Base-by-base conservation (phyloP, 2,888 invertebrate species). In the Unio pictorum region DNA sequence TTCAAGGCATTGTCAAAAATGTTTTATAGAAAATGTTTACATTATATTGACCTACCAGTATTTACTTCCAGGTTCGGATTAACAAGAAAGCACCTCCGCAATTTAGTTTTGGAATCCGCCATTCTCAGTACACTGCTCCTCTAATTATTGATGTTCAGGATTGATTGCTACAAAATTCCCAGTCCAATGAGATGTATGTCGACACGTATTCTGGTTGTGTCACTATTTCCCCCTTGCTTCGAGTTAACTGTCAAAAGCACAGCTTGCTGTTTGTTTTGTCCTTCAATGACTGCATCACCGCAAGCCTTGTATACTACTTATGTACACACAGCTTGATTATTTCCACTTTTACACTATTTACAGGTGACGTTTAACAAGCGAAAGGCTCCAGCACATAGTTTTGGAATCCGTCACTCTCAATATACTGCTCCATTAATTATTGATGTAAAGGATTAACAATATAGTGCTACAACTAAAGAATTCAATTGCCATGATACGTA, bases 61-160 rank as follows among this genome's bases (percentile, higher is more conserved):
- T 17, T 64, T 45, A 1, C 66, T 76, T 73, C 64, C 73, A 77
- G 87, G 85, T 86, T 15, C 76, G 69, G 66, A 68, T 83, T 23
- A 74, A 82, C 79, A 87, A 83, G 71, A 72, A 65, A 23, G 71
- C 74, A 30, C 80, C 86, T 18, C 91, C 91, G 6, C 79, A 78
- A 57, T 90, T 86, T 81, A 86, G 87, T 69, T 90, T 91, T 75
- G 91, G 91, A 34, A 89, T 91, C 68, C 86, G 90, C 26, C 91
- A 91, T 80, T 87, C 89, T 23, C 85, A 85, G 65, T 91, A 90
- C 81, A 81, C 82, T 30, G 87, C 86, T 7, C 84, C 85, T 18
- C 74, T 85, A 63, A 81, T 86, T 45, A 81, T 85, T 55, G 81
- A 67, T 15, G 65, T 45, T 34, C 20, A 58, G 56, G 69, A 72